phyloP scores from a whole-genome alignment of 2,797 vertebrate species.

The Urophycis tenuis region DNA sequence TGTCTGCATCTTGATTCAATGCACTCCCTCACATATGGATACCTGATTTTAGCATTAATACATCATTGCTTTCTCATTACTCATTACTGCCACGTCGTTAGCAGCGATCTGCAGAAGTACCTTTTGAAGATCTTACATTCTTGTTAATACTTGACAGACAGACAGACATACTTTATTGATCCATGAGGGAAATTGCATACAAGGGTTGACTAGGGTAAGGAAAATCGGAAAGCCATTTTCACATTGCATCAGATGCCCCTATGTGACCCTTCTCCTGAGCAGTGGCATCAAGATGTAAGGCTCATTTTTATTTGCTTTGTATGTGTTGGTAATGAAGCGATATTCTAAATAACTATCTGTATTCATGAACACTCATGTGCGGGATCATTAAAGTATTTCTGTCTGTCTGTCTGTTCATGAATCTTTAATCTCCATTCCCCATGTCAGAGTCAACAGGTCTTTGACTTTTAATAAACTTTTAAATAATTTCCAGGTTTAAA shows the following conservation, averaged over 20 bases:
- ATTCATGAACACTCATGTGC: not conserved
- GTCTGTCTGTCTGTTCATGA: no score
- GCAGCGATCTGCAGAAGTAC: not conserved
- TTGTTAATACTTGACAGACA: not conserved
- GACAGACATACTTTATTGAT: no score
- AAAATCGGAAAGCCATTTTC: not conserved
- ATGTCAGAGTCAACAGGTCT: not conserved
- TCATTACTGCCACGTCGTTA: not conserved
- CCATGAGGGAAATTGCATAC: no score
- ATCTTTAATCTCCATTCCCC: not conserved
- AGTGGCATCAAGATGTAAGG: not conserved
- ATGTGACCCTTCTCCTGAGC: not conserved
- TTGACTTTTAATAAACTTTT: not conserved
- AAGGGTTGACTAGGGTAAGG: no score
- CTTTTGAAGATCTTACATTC: not conserved
- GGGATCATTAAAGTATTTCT: no score
- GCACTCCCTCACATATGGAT: conserved; percentile 70
- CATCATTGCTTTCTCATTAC: no score
- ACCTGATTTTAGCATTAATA: conserved; percentile 46
- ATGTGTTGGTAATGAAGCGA: not conserved
- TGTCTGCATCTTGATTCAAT: conserved; percentile 61
- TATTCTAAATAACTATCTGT: not conserved
- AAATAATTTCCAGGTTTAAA: not conserved
- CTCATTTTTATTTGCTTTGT: not conserved
- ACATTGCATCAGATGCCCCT: not conserved